Conservation (phyloP, 2,797 vertebrate genomes). For the Vireo griseus region DNA sequence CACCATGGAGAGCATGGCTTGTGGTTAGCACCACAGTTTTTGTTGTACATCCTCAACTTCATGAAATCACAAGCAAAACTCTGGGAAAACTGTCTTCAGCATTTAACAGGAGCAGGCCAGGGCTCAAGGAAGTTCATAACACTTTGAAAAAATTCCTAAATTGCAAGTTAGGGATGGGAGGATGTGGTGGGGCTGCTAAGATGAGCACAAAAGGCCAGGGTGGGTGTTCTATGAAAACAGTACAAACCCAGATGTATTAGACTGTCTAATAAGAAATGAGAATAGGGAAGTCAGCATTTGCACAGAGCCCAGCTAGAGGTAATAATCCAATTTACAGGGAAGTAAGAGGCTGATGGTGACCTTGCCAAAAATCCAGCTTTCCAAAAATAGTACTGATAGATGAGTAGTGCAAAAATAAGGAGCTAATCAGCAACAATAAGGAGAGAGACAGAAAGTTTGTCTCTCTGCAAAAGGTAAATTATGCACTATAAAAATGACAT, state of each 20-base stretch:
- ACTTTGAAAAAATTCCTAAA: not conserved
- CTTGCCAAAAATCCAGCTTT: conserved; percentile 11
- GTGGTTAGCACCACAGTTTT: not conserved
- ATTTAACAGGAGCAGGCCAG: not conserved
- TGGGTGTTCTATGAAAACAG: not conserved
- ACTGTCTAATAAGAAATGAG: not conserved
- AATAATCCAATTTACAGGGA: conserved; percentile 18
- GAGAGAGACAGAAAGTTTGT: not conserved
- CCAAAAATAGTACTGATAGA: conserved; percentile 23
- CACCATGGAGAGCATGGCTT: not conserved
- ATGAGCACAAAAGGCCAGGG: not conserved
- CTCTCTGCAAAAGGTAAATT: not conserved
- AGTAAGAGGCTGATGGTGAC: not conserved
- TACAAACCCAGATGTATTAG: not conserved
- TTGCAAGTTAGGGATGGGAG: not conserved
- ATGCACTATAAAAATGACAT: not conserved
- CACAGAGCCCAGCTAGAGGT: not conserved
- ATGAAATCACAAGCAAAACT: not conserved
- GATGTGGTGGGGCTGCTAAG: not conserved
- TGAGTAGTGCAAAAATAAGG: not conserved
- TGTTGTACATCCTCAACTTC: not conserved
- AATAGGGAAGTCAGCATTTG: conserved; percentile 10
- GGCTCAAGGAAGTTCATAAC: not conserved
- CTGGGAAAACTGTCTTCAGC: not conserved
- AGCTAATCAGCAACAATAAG: conserved; percentile 6